Evolutionary conservation across 2,888 invertebrate genomes (phyloP).

Genomic region (Zhengitettix transpicula): DNA sequence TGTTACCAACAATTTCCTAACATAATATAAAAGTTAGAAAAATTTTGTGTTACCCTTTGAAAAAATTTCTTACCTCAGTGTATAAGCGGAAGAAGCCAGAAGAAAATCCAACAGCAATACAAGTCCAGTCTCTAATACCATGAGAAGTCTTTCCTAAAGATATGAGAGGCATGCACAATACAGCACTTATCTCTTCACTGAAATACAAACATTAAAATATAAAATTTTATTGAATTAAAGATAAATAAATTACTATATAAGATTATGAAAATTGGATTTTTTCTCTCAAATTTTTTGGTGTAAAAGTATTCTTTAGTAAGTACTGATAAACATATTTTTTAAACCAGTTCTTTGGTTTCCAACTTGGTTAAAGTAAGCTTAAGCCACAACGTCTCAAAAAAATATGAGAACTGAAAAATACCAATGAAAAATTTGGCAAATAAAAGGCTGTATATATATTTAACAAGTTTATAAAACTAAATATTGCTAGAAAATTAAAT

Average conservation of each 20-base stretch:
- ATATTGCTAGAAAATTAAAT: no score
- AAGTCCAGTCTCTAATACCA: slow-evolving; percentile 81
- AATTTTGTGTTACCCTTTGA: not conserved
- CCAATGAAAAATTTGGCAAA: no score
- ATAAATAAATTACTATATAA: not conserved
- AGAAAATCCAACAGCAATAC: slow-evolving; percentile 69
- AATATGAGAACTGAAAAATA: no score
- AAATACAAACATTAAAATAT: slow-evolving; percentile 9
- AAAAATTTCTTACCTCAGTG: slow-evolving; percentile 43
- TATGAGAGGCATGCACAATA: slow-evolving; percentile 33
- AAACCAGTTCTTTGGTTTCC: no score
- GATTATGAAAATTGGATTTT: not conserved
- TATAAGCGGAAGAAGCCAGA: slow-evolving; percentile 77
- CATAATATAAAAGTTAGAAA: not conserved
- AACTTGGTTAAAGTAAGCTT: no score
- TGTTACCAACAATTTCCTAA: not conserved
- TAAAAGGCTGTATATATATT: no score
- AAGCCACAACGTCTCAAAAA: no score
- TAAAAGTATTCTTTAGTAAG: no score
- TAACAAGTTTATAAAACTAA: no score
- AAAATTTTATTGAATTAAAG: not conserved
- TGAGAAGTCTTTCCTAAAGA: slow-evolving; percentile 34
- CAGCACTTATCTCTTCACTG: slow-evolving; percentile 32
- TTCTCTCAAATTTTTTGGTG: no score
- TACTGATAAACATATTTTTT: no score